Base-by-base conservation (phyloP, 2,113 vertebrate genomes). In the Calidris pygmaea region DNA sequence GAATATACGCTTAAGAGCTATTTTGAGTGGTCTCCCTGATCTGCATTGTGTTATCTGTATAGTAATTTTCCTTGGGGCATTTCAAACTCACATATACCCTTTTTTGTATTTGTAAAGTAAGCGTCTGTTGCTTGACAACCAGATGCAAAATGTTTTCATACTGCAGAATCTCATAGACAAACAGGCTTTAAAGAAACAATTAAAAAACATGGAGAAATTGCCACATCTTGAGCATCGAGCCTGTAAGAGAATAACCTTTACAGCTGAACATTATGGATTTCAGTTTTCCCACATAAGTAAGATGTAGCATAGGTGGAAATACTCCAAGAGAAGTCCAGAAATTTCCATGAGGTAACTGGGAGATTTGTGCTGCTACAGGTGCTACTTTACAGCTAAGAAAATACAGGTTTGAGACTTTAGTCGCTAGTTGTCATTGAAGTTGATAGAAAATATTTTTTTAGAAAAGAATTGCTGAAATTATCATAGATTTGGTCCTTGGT, bases 51-150 rank as follows among this genome's bases (percentile, higher is more conserved):
- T 85, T 95, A 41, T 76, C 89, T 87, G 35, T 32, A 67, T 86
- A 74, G 71, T 92, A 71, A 67, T 90, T 87, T 92, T 89, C 85
- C 43, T 94, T 62, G 58, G 76, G 85, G 65, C 47, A 58, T 92
- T 92, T 96, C 87, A 94, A 72, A 76, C 41, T 83, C 84, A 59
- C n/a, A 80, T 71, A 41, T 35, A 71, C 39, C 37, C 71, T 70
- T 60, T 79, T 85, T 77, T 75, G 56, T 94, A 14, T 90, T 94
- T 67, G 23, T 90, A 75, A 90, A 93, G 74, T 39, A 41, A 85
- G 76, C 80, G 48, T 94, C 79, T 97, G 87, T 90, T 95, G 80
- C 91, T 85, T 88, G 71, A 94, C 90, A 96, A 65, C 67, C 82
- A 96, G 48, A 63, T 76, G 68, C 76, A 83, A 77, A 85, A 94